A percentile compares a stretch with the other conserved stretches of the same genome.
Conservation (phyloP, 2,797 vertebrate genomes). For the Argyrosomus regius region DNA sequence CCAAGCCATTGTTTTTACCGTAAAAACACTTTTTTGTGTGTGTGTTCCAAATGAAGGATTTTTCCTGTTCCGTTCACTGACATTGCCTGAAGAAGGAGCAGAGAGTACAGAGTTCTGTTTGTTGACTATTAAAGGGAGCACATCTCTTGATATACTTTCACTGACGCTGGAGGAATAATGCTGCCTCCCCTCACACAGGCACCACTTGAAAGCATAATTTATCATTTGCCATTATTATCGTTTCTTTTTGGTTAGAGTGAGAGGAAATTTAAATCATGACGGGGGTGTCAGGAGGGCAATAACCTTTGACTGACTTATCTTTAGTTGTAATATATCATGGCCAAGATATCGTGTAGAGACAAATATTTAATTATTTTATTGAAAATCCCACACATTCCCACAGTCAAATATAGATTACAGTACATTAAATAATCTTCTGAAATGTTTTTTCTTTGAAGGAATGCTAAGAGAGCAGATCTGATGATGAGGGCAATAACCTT, state of each 20-base stretch:
- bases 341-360: conserved; percentile 8
- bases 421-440: background rate
- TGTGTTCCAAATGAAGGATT: too few relatives aligned
- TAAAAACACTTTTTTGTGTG: too few relatives aligned
- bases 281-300: conserved; percentile 65
- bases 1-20: too few relatives aligned
- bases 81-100: too few relatives aligned
- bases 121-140: too few relatives aligned
- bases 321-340: conserved; percentile 32
- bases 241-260: conserved; percentile 36
- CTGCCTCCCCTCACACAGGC: conserved; percentile 11
- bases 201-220: conserved; percentile 24
- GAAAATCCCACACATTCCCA: conserved; percentile 17
- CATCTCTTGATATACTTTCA: background rate
- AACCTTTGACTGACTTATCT: conserved; percentile 71
- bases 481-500: conserved; percentile 46
- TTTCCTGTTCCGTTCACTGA: too few relatives aligned
- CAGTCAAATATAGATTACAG: background rate
- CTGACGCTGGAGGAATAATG: background rate
- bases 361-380: conserved; percentile 35
- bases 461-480: background rate
- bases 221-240: conserved; percentile 49
- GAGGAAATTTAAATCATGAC: conserved; percentile 62
- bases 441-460: conserved; percentile 24
- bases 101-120: too few relatives aligned